These are phyloP conservation scores for Polyodon spathula DNA, from an alignment of 2,113 vertebrate genomes.

Conservation along the genomic window DNA sequence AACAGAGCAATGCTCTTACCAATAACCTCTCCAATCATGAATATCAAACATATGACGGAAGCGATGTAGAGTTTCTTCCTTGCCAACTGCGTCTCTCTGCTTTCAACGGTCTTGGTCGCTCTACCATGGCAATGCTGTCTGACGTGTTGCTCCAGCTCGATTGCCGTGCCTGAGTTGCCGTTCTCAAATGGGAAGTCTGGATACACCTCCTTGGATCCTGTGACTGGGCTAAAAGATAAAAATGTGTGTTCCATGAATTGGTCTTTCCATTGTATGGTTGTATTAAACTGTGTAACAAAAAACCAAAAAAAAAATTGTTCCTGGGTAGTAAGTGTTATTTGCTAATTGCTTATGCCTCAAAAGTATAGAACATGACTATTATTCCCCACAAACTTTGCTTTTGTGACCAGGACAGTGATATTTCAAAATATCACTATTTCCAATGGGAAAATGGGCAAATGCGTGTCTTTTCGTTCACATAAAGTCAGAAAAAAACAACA, in stretches of 20 bases:
- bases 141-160: conserved; percentile 47
- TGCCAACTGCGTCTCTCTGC: conserved; percentile 53
- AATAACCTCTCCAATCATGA: conserved; percentile 88
- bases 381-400: too few relatives aligned
- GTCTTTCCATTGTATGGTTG: too few relatives aligned
- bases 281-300: too few relatives aligned
- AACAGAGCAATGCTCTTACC: conserved; percentile 38
- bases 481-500: too few relatives aligned
- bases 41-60: conserved; percentile 76
- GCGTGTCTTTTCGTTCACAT: too few relatives aligned
- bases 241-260: not conserved
- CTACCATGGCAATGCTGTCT: conserved; percentile 52
- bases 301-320: too few relatives aligned
- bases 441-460: too few relatives aligned
- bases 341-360: too few relatives aligned
- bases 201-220: conserved; percentile 47
- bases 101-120: conserved; percentile 29
- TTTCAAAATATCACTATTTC: too few relatives aligned
- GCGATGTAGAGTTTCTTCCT: conserved; percentile 78
- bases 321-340: too few relatives aligned
- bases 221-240: conserved; percentile 40
- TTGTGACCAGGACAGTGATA: too few relatives aligned
- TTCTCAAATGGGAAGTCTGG: conserved; percentile 46
- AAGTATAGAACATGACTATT: too few relatives aligned
- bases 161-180: conserved; percentile 35